Evolutionary conservation across 2,113 vertebrate species (phyloP).

Genomic region (Xiphophorus maculatus): DNA sequence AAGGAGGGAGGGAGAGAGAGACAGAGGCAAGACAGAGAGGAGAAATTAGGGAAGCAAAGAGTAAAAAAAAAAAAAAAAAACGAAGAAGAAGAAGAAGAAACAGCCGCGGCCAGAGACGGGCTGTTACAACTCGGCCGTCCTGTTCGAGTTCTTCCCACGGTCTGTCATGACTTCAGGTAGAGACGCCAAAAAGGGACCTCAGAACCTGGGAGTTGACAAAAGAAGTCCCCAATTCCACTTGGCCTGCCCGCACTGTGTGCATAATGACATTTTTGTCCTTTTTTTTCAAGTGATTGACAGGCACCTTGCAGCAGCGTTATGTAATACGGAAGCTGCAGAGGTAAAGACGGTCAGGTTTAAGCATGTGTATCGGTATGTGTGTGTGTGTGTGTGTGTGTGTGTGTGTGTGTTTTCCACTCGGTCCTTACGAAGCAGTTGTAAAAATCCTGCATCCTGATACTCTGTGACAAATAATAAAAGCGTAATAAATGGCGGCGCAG

Average conservation of each 20-base stretch:
- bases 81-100: neutral
- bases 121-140: conserved; percentile 28
- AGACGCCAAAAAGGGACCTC: neutral
- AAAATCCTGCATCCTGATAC: conserved; percentile 54
- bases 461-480: conserved; percentile 70
- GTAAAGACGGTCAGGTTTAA: conserved; percentile 52
- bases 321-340: conserved; percentile 38
- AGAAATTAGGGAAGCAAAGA: conserved; percentile 51
- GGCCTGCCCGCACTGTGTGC: neutral
- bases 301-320: conserved; percentile 50
- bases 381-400: neutral
- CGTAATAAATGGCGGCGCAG: conserved; percentile 65
- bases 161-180: conserved; percentile 2
- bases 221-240: neutral
- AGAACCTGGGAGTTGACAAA: neutral
- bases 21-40: conserved; percentile 45
- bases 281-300: conserved; percentile 41
- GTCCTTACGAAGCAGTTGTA: conserved; percentile 40
- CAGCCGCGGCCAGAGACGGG: conserved; percentile 22
- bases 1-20: conserved; percentile 52
- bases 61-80: neutral
- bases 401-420: neutral
- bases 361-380: neutral
- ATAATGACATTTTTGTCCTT: neutral
- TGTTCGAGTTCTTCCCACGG: conserved; percentile 3